Conservation (phyloP, 2,888 invertebrate species). For the Platycnemis pennipes region DNA sequence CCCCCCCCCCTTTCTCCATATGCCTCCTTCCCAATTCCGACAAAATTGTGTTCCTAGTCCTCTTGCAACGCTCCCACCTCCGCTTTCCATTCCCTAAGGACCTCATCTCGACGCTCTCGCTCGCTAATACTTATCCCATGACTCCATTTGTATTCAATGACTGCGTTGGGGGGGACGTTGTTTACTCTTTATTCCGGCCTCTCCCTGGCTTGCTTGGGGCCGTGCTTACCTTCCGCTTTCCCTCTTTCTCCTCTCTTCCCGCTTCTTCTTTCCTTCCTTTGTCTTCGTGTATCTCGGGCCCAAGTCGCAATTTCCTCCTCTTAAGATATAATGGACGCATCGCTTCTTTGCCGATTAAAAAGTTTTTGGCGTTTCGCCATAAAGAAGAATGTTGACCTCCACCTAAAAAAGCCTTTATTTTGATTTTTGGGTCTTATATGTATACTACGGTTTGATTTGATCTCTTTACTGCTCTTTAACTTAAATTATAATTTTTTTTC, state of each 20-base stretch:
- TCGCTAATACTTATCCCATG: slow-evolving; percentile 4
- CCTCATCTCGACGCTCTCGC: background rate
- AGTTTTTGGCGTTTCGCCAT: too few species aligned
- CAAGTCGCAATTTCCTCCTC: background rate
- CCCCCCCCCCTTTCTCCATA: background rate
- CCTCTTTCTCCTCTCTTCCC: background rate
- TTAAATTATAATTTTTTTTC: too few species aligned
- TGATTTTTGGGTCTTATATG: too few species aligned
- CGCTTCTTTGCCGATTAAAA: too few species aligned
- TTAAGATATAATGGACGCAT: too few species aligned
- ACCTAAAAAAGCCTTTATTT: too few species aligned
- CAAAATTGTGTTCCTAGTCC: background rate
- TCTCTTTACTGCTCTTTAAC: too few species aligned
- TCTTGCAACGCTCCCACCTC: background rate
- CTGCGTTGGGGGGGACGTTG: background rate
- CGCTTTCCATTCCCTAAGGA: background rate
- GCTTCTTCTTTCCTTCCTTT: background rate
- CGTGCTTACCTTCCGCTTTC: background rate
- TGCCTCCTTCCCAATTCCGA: background rate
- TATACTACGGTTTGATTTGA: too few species aligned
- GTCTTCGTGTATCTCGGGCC: background rate
- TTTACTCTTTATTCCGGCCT: background rate
- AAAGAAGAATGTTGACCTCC: too few species aligned
- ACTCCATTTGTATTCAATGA: slow-evolving; percentile 62
- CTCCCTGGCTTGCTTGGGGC: background rate